These are phyloP conservation scores for Ephestia elutella DNA, from an alignment of 1,140 invertebrate species.

Conservation along the genomic window DNA sequence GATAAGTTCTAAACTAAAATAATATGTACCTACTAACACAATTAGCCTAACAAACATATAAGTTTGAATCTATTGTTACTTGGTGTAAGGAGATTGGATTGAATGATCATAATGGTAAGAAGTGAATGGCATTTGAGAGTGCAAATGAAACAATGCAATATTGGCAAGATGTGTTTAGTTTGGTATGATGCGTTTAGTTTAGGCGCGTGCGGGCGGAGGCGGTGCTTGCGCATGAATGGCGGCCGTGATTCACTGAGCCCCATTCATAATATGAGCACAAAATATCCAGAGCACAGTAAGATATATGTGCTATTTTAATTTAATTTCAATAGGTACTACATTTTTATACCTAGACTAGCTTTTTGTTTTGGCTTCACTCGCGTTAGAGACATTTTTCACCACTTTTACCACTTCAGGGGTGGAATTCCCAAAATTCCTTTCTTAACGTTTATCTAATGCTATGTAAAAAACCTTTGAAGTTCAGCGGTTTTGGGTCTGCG, in stretches of 20 bases:
- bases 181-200: constrained; percentile 24
- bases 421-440: too few relatives aligned
- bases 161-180: constrained; percentile 47
- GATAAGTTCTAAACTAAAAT: too few relatives aligned
- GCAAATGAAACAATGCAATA: constrained; percentile 61
- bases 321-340: too few relatives aligned
- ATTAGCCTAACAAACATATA: not conserved
- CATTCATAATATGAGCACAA: constrained; percentile 49
- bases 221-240: constrained; percentile 55
- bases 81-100: constrained; percentile 26
- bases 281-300: constrained; percentile 27
- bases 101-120: constrained; percentile 42
- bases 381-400: too few relatives aligned
- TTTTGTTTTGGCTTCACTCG: too few relatives aligned
- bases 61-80: not conserved
- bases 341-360: too few relatives aligned
- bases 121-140: constrained; percentile 54
- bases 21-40: too few relatives aligned
- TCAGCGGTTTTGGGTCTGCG: too few relatives aligned
- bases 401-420: too few relatives aligned
- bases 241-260: constrained; percentile 56
- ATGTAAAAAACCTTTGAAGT: too few relatives aligned
- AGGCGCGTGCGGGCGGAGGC: constrained; percentile 52
- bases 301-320: not conserved
- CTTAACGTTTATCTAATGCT: too few relatives aligned